Evolutionary conservation across 2,113 vertebrate species (phyloP).

Genomic region (Empidonax traillii): DNA sequence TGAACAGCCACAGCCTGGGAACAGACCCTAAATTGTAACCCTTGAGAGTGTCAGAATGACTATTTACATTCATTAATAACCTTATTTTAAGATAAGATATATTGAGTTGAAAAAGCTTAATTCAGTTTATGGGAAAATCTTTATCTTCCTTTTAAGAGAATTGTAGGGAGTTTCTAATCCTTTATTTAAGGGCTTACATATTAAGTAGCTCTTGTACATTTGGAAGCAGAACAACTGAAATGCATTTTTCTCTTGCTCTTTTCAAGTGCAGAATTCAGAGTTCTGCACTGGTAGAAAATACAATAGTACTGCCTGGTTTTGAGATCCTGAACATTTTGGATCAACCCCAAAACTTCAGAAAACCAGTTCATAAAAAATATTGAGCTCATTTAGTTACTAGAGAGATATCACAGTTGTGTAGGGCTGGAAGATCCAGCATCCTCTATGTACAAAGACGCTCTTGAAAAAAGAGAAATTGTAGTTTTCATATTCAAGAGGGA

Average conservation of each 20-base stretch:
- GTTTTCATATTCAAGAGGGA: background rate
- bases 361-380: background rate
- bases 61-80: background rate
- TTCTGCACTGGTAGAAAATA: background rate
- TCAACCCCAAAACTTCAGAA: background rate
- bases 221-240: background rate
- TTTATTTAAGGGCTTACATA: background rate
- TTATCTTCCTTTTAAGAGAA: background rate
- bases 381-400: background rate
- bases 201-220: background rate
- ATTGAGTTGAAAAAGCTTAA: background rate
- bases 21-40: background rate
- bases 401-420: background rate
- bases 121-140: background rate
- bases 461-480: background rate
- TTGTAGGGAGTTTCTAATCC: background rate
- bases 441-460: background rate
- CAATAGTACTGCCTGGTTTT: background rate
- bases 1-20: background rate
- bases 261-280: background rate
- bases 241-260: background rate
- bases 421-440: background rate
- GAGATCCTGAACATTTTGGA: background rate
- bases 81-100: background rate
- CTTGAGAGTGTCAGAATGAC: background rate